A percentile compares a stretch with the other conserved stretches of the same genome.
phyloP scores from a whole-genome alignment of 2,888 invertebrate genomes.

The Calameuta idolon region DNA sequence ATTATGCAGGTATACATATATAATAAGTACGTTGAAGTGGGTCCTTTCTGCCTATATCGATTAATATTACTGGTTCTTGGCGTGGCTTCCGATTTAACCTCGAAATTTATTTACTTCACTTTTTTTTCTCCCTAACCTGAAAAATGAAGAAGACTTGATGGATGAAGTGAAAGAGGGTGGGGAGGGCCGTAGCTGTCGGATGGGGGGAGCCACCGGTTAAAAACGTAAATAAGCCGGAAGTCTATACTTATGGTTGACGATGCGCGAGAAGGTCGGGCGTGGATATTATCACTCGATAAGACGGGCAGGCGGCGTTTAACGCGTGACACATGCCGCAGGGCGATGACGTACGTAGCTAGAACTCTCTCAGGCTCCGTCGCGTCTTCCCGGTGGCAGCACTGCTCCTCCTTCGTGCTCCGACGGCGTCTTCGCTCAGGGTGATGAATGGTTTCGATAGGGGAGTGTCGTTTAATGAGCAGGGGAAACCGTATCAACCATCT shows the following conservation, averaged over 20 bases:
- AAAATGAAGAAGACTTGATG: background rate
- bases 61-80: background rate
- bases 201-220: background rate
- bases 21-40: background rate
- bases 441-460: conserved; percentile 45
- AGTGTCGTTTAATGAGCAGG: conserved; percentile 43
- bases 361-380: conserved; percentile 37
- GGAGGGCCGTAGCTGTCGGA: background rate
- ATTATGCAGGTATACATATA: background rate
- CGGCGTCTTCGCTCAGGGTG: conserved; percentile 25
- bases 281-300: conserved; percentile 25
- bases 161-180: background rate
- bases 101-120: background rate
- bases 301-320: conserved; percentile 19
- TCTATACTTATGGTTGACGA: background rate
- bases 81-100: background rate
- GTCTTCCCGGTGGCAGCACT: conserved; percentile 35
- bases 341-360: conserved; percentile 36
- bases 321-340: conserved; percentile 36
- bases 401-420: conserved; percentile 20
- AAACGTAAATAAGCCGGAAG: conserved; percentile 5
- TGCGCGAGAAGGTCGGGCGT: conserved; percentile 3
- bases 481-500: conserved; percentile 35
- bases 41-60: background rate
- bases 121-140: background rate